Evolutionary conservation across 2,888 invertebrate species (phyloP), one percentile per base, ranked within the genome.

Genomic region (Conomelus anceps): DNA sequence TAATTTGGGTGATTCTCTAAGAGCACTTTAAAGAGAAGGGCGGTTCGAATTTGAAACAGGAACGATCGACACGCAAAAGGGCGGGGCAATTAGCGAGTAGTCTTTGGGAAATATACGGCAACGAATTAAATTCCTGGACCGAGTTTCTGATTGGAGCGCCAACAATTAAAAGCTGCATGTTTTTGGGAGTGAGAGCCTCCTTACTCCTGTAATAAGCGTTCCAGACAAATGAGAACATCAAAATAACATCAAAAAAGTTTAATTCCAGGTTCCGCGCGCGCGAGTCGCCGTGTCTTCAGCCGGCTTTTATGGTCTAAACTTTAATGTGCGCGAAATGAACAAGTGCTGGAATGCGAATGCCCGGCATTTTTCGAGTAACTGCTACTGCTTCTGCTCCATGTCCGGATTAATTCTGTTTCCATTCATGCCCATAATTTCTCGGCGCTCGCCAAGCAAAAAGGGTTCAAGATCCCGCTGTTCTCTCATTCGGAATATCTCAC

Each of bases 181-280:
- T 63, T 63, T 63, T 63, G 63, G 63, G 63, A 34, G 17, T 34
- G 34, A 34, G 34, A 63, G n/a, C 63, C n/a, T 63, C n/a, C 63
- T 63, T 13, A 63, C 63, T 63, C 26, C 24, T 22, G 86, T 86
- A 86, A 86, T 86, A 86, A 86, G 86, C 86, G 86, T 86, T 86
- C 86, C 86, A 86, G 24, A 86, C 86, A 86, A 86, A 86, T 86
- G 86, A 86, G 86, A 86, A 24, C 86, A 86, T 86, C 86, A 86
- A 86, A 86, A 86, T 86, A 86, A 86, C 86, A 86, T 86, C 86
- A 86, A 86, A 86, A 86, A 86, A 86, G 26, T 26, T 86, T 86
- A 86, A 26, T 86, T 86, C 86, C 29, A 86, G 86, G 29, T 22
- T 29, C 86, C 13, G 23, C 86, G 22, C 86, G 23, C 23, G 63